Conservation (phyloP, 2,888 invertebrate genomes). For the Harpalus rufipes region DNA sequence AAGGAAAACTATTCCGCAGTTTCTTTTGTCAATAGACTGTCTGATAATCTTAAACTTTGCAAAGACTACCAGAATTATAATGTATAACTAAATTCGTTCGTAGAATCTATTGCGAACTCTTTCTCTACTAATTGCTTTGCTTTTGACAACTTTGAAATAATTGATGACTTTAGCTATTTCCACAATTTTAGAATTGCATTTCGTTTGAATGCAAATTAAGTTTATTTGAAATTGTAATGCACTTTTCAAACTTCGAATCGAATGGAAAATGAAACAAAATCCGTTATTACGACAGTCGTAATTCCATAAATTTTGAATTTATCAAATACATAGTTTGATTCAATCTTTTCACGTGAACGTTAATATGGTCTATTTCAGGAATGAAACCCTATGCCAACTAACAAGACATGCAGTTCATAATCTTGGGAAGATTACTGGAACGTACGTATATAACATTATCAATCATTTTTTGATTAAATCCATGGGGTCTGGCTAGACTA, state of each 20-base stretch:
- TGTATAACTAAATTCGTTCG: constrained; percentile 41
- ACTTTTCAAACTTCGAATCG: constrained; percentile 28
- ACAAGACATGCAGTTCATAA: constrained; percentile 34
- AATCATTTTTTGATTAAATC: constrained; percentile 49
- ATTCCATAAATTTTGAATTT: constrained; percentile 31
- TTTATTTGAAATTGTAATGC: constrained; percentile 52
- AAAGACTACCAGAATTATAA: constrained; percentile 47
- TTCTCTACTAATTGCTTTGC: constrained; percentile 39
- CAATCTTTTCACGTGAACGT: background rate
- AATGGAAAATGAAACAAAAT: constrained; percentile 20
- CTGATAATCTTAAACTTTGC: constrained; percentile 49
- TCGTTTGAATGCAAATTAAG: constrained; percentile 24
- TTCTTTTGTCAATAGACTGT: constrained; percentile 48
- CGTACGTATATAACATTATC: constrained; percentile 32
- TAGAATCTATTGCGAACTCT: constrained; percentile 41
- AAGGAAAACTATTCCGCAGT: constrained; percentile 44
- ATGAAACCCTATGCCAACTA: constrained; percentile 2
- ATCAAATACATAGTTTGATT: background rate
- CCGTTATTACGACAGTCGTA: constrained; percentile 3
- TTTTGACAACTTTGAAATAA: constrained; percentile 47
- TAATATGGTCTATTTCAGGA: background rate
- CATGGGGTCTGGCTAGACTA: constrained; percentile 26
- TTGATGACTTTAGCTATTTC: constrained; percentile 47
- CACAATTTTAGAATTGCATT: constrained; percentile 43
- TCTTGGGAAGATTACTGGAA: constrained; percentile 30